phyloP scores from a whole-genome alignment of 2,113 vertebrate species.

The Chaenocephalus aceratus region DNA sequence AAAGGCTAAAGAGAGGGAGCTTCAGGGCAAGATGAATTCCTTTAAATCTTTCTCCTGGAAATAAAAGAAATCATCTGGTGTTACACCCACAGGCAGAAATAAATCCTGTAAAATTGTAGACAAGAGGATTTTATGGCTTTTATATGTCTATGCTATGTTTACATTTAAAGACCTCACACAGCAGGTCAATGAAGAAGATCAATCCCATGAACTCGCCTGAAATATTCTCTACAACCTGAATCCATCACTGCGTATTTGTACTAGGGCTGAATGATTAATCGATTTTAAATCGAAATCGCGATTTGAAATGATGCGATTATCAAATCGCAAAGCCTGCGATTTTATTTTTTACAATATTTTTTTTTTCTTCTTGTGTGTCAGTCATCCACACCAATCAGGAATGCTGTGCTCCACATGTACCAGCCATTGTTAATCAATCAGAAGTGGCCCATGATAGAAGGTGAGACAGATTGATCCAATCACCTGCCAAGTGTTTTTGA shows the following conservation, averaged over 20 bases:
- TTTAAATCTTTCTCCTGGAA: constrained; percentile 16
- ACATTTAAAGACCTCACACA: constrained; percentile 17
- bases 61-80: constrained; percentile 16
- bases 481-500: too few relatives aligned
- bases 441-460: too few relatives aligned
- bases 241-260: constrained; percentile 47
- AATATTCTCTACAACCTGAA: constrained; percentile 28
- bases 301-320: too few relatives aligned
- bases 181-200: constrained; percentile 33
- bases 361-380: too few relatives aligned
- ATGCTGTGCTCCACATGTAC: too few relatives aligned
- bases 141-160: constrained; percentile 19
- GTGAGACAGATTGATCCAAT: too few relatives aligned
- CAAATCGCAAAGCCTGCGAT: too few relatives aligned
- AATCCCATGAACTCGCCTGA: constrained; percentile 16
- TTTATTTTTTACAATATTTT: too few relatives aligned
- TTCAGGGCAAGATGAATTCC: constrained; percentile 9
- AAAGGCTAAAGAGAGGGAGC: not conserved
- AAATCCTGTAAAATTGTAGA: not conserved
- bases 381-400: too few relatives aligned
- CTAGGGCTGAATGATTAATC: too few relatives aligned
- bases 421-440: too few relatives aligned
- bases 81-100: constrained; percentile 3
- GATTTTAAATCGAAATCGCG: too few relatives aligned
- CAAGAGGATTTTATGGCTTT: constrained; percentile 1